Evolutionary conservation across 1,140 invertebrate genomes (phyloP), one percentile per base, ranked within the genome.

Genomic region (Arctopsyche grandis): DNA sequence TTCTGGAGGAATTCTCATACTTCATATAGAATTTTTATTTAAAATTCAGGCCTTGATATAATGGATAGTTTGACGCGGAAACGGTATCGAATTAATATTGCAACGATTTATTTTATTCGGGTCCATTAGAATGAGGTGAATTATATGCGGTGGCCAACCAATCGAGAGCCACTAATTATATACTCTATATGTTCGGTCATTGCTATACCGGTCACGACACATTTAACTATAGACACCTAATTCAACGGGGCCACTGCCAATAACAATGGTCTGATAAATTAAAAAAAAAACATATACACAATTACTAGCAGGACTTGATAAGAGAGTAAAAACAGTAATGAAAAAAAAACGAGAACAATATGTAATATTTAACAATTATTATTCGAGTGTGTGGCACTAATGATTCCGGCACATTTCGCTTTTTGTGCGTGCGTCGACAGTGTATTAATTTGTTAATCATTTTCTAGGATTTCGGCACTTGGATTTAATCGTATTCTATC

Each of bases 141-240:
- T 60, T 60, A 21, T 60, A 60, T 9, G 56, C 29, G 16, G 9
- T 21, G 9, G 16, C 19, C 52, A 16, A 56, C 12, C n/a, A n/a
- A n/a, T 19, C 56, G 56, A 19, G 56, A 69, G 10, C 24, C 66
- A 16, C 66, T 69, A 69, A 69, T 69, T 69, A 69, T 69, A 38
- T 10, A 69, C 26, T 69, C 29, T 38, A 12, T 69, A n/a, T 26
- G 21, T 69, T 69, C 66, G 66, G 24, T 69, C 66, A 69, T 69
- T 69, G 66, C 66, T 69, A 69, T 69, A 38, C 66, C 22, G 29
- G 66, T 69, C 66, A 69, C 66, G 66, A 69, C 24, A 69, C 29
- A 43, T 19, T 56, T 21, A 60, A 19, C 29, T 60, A 60, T 60
- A 60, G 56, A 21, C 56, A 60, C 16, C 56, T 60, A 60, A 60